Conservation (phyloP, 2,888 invertebrate species). For the Tubulanus polymorphus region DNA sequence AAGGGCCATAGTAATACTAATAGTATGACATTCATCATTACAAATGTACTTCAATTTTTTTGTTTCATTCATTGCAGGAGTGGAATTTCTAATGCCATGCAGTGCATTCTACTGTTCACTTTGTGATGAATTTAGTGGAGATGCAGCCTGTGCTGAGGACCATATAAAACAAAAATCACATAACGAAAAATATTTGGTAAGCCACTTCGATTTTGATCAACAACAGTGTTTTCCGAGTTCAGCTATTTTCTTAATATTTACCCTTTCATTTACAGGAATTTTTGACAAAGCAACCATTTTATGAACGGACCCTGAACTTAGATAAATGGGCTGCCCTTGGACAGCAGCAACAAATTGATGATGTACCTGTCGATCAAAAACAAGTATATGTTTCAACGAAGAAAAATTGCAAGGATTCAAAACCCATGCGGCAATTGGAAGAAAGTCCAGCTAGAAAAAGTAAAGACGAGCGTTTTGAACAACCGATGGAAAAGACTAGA, state of each 20-base stretch:
- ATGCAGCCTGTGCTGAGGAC: constrained; percentile 33
- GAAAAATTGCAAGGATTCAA: too few relatives aligned
- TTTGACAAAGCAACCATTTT: constrained; percentile 32
- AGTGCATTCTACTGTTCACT: constrained; percentile 42
- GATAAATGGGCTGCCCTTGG: constrained; percentile 39
- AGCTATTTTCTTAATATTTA: background rate
- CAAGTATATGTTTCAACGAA: too few relatives aligned
- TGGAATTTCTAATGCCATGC: constrained; percentile 41
- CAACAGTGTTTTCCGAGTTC: background rate
- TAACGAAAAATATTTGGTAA: constrained; percentile 37
- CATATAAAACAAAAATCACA: constrained; percentile 41
- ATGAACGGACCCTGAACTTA: constrained; percentile 35
- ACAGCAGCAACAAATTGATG: too few relatives aligned
- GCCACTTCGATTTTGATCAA: background rate
- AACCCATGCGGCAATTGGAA: too few relatives aligned
- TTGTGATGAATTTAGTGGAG: constrained; percentile 41
- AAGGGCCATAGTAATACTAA: too few relatives aligned
- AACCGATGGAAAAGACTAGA: too few relatives aligned
- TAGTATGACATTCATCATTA: too few relatives aligned
- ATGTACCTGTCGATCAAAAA: too few relatives aligned
- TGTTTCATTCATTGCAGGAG: constrained; percentile 30
- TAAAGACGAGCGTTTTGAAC: too few relatives aligned
- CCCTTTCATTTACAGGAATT: constrained; percentile 28
- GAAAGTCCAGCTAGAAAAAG: too few relatives aligned
- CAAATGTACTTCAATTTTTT: background rate